These are phyloP conservation scores for Neoascia interrupta DNA, from an alignment of 2,888 invertebrate genomes.

Conservation along the genomic window DNA sequence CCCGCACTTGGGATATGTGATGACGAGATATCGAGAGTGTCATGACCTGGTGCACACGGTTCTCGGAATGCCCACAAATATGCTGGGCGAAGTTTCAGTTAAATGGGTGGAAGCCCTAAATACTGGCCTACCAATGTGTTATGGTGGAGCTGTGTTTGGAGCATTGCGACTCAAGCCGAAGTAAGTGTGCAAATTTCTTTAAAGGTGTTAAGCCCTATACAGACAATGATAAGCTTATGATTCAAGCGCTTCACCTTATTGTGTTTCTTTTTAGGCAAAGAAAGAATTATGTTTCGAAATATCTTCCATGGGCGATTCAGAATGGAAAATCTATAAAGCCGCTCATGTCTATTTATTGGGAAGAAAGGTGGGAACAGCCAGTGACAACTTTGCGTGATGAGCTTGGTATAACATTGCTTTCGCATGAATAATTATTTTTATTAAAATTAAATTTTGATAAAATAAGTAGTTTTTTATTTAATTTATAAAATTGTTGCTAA, in stretches of 20 bases:
- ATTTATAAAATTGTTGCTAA: too few relatives aligned
- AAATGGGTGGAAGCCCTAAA: slow-evolving; percentile 99
- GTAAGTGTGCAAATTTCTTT: slow-evolving; percentile 72
- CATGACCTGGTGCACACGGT: slow-evolving; percentile 97
- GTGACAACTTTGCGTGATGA: slow-evolving; percentile 89
- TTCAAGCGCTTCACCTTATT: too few relatives aligned
- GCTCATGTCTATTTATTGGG: slow-evolving; percentile 93
- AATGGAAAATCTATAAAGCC: slow-evolving; percentile 89
- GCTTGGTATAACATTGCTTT: too few relatives aligned
- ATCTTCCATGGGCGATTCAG: slow-evolving; percentile 92
- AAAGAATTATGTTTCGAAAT: slow-evolving; percentile 86
- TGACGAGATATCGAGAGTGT: slow-evolving; percentile 98
- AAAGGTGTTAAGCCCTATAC: not conserved
- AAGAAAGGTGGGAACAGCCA: slow-evolving; percentile 95
- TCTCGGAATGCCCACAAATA: slow-evolving; percentile 95
- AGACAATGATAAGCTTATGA: too few relatives aligned
- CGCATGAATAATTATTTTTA: too few relatives aligned
- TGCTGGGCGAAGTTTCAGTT: slow-evolving; percentile 94
- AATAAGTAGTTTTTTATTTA: too few relatives aligned
- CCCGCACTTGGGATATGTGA: slow-evolving; percentile 93
- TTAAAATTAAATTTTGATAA: slow-evolving; percentile 75
- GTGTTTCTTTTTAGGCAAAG: slow-evolving; percentile 82
- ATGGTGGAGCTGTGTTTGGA: slow-evolving; percentile 95
- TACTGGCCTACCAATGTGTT: slow-evolving; percentile 96
- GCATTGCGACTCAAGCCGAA: slow-evolving; percentile 91